Conservation (phyloP, 2,888 invertebrate species). For the Coenonympha arcania region DNA sequence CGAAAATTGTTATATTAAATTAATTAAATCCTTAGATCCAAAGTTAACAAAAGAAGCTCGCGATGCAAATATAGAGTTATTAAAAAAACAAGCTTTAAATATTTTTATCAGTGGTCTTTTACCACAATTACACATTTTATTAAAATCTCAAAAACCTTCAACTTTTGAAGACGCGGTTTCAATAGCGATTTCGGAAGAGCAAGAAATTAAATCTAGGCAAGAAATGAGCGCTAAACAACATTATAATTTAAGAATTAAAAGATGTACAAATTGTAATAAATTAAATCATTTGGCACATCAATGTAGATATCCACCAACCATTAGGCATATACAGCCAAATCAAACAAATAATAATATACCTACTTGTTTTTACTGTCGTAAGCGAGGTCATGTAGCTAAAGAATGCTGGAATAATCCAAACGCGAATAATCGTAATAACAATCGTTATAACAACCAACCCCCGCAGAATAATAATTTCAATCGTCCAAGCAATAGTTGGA, state of each 20-base stretch:
- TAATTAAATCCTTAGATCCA: not conserved
- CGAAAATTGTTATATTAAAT: not conserved
- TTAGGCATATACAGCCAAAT: no score
- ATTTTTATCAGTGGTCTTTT: slow-evolving; percentile 35
- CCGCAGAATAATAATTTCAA: not conserved
- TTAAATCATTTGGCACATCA: slow-evolving; percentile 21
- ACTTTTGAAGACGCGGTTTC: slow-evolving; percentile 34
- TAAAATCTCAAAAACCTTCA: slow-evolving; percentile 35
- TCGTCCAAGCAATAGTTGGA: not conserved
- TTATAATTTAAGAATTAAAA: not conserved
- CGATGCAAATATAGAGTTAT: slow-evolving; percentile 28
- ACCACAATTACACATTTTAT: slow-evolving; percentile 32
- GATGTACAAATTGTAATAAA: slow-evolving; percentile 22
- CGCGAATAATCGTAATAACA: no score
- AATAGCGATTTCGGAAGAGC: not conserved
- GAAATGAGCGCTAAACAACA: not conserved
- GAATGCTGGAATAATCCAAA: no score
- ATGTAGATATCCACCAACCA: slow-evolving; percentile 21
- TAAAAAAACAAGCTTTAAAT: slow-evolving; percentile 34
- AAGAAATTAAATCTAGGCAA: not conserved
- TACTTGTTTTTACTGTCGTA: not conserved
- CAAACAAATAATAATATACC: slow-evolving; percentile 12
- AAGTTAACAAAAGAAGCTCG: slow-evolving; percentile 13
- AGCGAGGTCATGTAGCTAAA: no score
- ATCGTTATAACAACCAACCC: not conserved